Evolutionary conservation across 53 echinoderm and acorn worm species (phyloP).

Genomic region (Arbacia lixula): DNA sequence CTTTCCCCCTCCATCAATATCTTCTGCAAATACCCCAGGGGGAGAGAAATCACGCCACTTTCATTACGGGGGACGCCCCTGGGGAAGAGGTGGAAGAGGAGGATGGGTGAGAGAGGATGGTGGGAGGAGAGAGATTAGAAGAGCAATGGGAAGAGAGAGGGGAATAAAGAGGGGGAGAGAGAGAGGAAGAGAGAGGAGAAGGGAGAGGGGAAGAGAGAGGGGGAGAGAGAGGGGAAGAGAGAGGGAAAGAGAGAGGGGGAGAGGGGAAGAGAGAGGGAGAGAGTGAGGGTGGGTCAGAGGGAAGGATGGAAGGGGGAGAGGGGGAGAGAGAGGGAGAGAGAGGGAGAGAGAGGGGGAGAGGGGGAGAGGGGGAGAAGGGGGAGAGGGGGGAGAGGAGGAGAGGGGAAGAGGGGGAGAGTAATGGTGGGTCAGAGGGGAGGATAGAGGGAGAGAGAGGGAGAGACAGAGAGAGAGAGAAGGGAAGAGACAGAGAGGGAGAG

Average conservation of each 20-base stretch:
- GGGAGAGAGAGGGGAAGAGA: neutral
- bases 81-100: too few species aligned
- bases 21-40: too few species aligned
- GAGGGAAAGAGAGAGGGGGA: neutral
- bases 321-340: neutral
- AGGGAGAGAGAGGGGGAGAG: neutral
- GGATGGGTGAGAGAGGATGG: too few species aligned
- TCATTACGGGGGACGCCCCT: too few species aligned
- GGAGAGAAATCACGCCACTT: too few species aligned
- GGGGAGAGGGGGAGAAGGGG: neutral
- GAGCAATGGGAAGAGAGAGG: too few species aligned
- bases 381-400: neutral
- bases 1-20: too few species aligned
- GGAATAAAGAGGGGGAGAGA: too few species aligned
- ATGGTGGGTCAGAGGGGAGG: neutral
- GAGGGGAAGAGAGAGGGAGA: neutral
- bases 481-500: neutral
- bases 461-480: neutral
- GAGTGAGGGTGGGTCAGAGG: neutral
- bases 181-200: neutral
- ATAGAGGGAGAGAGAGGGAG: neutral
- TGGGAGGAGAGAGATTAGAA: too few species aligned
- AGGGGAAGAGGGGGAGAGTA: neutral
- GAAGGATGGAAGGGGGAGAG: neutral
- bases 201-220: neutral